Base-by-base conservation (phyloP, 1,140 invertebrate genomes). In the Pogonomyrmex californicus region DNA sequence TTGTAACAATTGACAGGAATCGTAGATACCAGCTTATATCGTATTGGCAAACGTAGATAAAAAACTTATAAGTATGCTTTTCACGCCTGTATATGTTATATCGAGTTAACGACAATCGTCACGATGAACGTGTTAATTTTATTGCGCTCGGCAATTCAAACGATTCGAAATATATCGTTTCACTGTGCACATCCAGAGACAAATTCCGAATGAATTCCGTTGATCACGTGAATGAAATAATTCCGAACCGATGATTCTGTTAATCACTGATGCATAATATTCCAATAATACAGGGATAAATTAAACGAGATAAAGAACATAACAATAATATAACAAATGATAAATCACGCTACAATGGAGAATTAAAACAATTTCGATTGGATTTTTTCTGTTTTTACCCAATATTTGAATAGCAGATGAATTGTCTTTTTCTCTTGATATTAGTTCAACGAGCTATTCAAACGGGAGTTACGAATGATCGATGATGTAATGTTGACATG, bases 401-500 rank as follows among this genome's bases (percentile, higher is more conserved):
- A 9, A 44, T 65, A 56, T 78, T 76, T 85, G 12, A 36, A 65
- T n/a, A 49, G 17, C 33, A 44, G 30, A 5, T 23, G 14, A 63
- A 12, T 17, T 36, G 66, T 41, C 30, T 23, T 23, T 23, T 23
- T 38, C 4, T 47, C 44, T 23, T 41, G 68, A 2, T 4, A 23
- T 2, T 47, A 44, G 49, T 60, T 36, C 38, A 30, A 1, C 68
- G 30, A 5, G 41, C 66, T 44, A 23, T 23, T 23, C 17, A n/a
- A 85, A 71, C 6, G 9, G 9, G 60, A 41, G 73, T 56, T 63
- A 78, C 41, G 41, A 73, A 51, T 85, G 62, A 85, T 65, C 73
- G 73, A 78, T 77, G 82, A 85, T 33, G 58, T 51, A 85, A 85
- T 85, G 73, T 85, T 63, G 82, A 85, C 73, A 60, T 33, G n/a